Evolutionary conservation across 2,888 invertebrate genomes (phyloP), one percentile per base, ranked within the genome.

Genomic region (Ellobium chinense): DNA sequence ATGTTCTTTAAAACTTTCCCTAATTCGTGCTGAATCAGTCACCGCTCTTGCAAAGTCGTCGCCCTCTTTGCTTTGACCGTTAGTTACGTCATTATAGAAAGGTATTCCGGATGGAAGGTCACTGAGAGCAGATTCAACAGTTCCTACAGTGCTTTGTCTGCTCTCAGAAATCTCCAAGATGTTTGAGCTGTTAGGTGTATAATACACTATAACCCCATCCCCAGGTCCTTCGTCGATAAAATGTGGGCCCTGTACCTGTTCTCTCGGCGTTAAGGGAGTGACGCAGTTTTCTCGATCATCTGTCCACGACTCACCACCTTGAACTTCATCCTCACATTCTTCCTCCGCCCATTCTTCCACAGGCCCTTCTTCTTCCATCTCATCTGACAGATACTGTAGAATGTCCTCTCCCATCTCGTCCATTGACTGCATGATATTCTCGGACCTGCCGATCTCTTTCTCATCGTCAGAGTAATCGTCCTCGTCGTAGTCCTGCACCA

Each of bases 351-450:
- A 73, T 29, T 70, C 73, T 31, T 73, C 73, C 2, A 58, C 36
- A 24, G 24, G 29, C 12, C 73, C 73, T 34, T 73, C 73, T 36
- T 73, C 73, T 34, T 73, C 73, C 73, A 73, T 73, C 31, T 73
- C 73, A 31, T 73, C 73, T 58, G 73, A 73, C 7, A 73, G 60
- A 60, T 73, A 73, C 21, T 73, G 31, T 3, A 73, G 73, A 34
- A 73, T 73, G 31, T 73, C 73, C 12, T 73, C 58, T 24, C 73
- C 73, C 56, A 73, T 56, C n/a, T 56, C 73, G n/a, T 73, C 73
- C 73, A 73, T 73, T 2, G 73, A 37, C 34, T 56, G n/a, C 21
- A 56, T 60, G 31, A 73, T 58, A 37, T 70, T 29, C 24, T 5
- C 27, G 2, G 46, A 46, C n/a, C n/a, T n/a, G n/a, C 34, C 21